Evolutionary conservation across 2,113 vertebrate genomes (phyloP).

Genomic region (Geococcyx californianus): DNA sequence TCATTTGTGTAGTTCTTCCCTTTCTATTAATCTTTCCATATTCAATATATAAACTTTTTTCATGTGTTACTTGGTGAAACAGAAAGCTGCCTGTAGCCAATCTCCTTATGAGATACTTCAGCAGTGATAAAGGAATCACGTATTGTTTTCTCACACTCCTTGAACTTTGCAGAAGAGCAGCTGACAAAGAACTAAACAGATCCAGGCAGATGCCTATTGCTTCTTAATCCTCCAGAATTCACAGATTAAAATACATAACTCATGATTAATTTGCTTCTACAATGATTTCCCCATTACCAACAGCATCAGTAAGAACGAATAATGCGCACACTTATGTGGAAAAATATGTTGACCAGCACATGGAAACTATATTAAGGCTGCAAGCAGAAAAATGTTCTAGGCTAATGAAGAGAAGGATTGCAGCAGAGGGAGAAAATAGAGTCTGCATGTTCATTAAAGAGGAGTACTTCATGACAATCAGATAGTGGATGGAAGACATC

Average conservation of each 20-base stretch:
- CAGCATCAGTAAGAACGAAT: not conserved
- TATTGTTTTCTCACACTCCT: not conserved
- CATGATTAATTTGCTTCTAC: not conserved
- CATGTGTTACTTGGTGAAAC: not conserved
- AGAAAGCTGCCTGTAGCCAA: not conserved
- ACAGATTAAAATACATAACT: not conserved
- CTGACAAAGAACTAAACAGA: not conserved
- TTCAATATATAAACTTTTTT: not conserved
- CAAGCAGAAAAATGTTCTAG: not conserved
- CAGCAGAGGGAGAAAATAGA: not conserved
- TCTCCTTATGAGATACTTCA: not conserved
- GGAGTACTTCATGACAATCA: not conserved
- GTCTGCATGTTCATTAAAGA: not conserved
- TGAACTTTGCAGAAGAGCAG: not conserved
- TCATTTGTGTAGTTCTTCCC: not conserved
- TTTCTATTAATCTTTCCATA: not conserved
- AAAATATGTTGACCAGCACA: not conserved
- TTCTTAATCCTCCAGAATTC: not conserved
- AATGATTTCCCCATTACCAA: not conserved
- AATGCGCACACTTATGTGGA: not conserved
- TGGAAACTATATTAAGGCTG: not conserved
- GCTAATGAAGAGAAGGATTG: not conserved
- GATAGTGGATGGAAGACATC: not conserved
- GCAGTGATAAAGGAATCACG: not conserved
- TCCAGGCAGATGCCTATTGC: not conserved